A percentile compares a stretch with the other conserved stretches of the same genome.
Evolutionary conservation across 1,140 invertebrate genomes (phyloP).

Genomic region (Drosophila saltans): DNA sequence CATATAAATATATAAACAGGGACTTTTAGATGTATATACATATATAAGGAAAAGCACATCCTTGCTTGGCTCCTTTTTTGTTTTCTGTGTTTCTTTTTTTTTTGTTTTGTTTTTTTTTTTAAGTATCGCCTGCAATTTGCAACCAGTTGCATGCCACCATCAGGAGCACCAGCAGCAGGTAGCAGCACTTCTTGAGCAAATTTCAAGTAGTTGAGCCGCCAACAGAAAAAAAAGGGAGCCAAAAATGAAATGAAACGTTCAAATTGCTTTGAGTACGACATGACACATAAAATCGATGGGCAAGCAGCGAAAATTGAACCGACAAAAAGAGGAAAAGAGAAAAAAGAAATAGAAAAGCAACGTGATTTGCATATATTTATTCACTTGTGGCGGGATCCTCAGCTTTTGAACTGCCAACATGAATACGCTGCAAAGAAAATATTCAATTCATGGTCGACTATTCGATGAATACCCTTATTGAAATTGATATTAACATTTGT

Average conservation of each 20-base stretch:
- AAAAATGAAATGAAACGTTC: slow-evolving; percentile 31
- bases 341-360: slow-evolving; percentile 52
- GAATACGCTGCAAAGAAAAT: slow-evolving; percentile 22
- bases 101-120: neutral
- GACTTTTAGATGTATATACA: neutral
- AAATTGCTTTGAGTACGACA: slow-evolving; percentile 53
- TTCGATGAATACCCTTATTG: slow-evolving; percentile 15
- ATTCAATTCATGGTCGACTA: slow-evolving; percentile 1
- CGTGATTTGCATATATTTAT: slow-evolving; percentile 79
- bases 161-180: slow-evolving; percentile 29
- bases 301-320: slow-evolving; percentile 34
- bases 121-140: slow-evolving; percentile 33
- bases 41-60: neutral
- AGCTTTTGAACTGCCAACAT: slow-evolving; percentile 46
- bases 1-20: slow-evolving; percentile 10
- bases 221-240: slow-evolving; percentile 25
- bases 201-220: slow-evolving; percentile 46
- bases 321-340: neutral
- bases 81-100: neutral
- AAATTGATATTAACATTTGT: neutral
- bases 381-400: slow-evolving; percentile 46
- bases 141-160: slow-evolving; percentile 64
- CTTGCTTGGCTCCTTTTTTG: neutral
- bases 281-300: slow-evolving; percentile 70
- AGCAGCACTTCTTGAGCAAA: slow-evolving; percentile 17